Conservation (phyloP, 2,888 invertebrate species). For the Unio pictorum region DNA sequence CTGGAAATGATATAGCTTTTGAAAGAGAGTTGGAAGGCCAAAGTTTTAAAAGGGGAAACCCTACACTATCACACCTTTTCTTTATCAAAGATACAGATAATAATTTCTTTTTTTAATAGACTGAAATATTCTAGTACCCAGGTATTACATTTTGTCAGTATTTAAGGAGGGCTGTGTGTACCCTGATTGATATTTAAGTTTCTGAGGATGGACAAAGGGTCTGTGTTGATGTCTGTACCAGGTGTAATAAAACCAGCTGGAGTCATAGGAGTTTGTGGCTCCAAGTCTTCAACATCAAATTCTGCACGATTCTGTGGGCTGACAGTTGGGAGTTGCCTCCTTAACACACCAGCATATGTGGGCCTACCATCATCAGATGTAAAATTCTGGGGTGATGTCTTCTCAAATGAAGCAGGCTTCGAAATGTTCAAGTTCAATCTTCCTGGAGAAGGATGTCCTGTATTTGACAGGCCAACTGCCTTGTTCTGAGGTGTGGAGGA, state of each 20-base stretch:
- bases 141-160: no score
- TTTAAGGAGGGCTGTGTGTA: no score
- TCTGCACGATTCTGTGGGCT: slow-evolving; percentile 27
- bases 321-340: slow-evolving; percentile 27
- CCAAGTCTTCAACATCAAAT: slow-evolving; percentile 37
- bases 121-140: no score
- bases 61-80: no score
- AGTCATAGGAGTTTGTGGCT: slow-evolving; percentile 60
- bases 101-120: no score
- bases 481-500: slow-evolving; percentile 15
- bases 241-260: slow-evolving; percentile 61
- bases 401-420: slow-evolving; percentile 12
- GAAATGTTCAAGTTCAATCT: slow-evolving; percentile 40
- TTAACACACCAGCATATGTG: slow-evolving; percentile 45
- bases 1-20: no score
- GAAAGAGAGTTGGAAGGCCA: no score
- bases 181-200: slow-evolving; percentile 59
- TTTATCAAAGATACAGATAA: no score
- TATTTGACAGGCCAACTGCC: slow-evolving; percentile 6
- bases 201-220: slow-evolving; percentile 63
- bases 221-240: slow-evolving; percentile 52
- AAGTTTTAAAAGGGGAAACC: no score
- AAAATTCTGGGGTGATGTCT: slow-evolving; percentile 34
- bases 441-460: slow-evolving; percentile 30
- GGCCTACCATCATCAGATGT: slow-evolving; percentile 28